Percentiles rank a stretch among this genome's conserved stretches.
These are phyloP conservation scores for Pelmatolapia mariae DNA, from an alignment of 2,113 vertebrate species.

Conservation along the genomic window DNA sequence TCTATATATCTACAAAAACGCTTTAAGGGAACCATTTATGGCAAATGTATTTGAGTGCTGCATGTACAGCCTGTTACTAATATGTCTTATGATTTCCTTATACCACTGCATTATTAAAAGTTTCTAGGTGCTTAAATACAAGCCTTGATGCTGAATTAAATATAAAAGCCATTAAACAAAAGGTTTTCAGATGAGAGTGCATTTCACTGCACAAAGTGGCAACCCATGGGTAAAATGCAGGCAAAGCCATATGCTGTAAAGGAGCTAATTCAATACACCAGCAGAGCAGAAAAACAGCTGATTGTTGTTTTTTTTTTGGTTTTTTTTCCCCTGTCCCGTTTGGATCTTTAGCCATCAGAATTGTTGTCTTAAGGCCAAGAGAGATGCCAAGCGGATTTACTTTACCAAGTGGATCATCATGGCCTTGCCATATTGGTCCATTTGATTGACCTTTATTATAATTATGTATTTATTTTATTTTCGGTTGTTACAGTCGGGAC, in stretches of 20 bases:
- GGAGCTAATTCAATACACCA: not conserved
- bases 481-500: too few species aligned
- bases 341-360: too few species aligned
- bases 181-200: not conserved
- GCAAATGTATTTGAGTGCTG: not conserved
- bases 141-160: not conserved
- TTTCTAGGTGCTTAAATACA: not conserved
- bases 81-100: not conserved
- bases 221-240: not conserved
- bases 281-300: slow-evolving; percentile 1
- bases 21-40: not conserved
- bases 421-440: too few species aligned
- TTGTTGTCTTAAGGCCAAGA: too few species aligned
- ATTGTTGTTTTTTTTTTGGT: too few species aligned
- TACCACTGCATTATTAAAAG: not conserved
- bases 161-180: not conserved
- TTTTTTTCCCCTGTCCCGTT: too few species aligned
- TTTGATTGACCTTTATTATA: too few species aligned
- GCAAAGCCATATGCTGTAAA: not conserved
- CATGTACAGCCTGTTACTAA: not conserved
- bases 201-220: not conserved
- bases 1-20: not conserved
- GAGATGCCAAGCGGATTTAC: too few species aligned
- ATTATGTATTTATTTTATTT: too few species aligned
- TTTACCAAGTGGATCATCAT: too few species aligned